Percentiles rank a stretch among this genome's conserved stretches.
These are phyloP conservation scores for Rhipidura dahli DNA, from an alignment of 2,113 vertebrate species.

Conservation along the genomic window DNA sequence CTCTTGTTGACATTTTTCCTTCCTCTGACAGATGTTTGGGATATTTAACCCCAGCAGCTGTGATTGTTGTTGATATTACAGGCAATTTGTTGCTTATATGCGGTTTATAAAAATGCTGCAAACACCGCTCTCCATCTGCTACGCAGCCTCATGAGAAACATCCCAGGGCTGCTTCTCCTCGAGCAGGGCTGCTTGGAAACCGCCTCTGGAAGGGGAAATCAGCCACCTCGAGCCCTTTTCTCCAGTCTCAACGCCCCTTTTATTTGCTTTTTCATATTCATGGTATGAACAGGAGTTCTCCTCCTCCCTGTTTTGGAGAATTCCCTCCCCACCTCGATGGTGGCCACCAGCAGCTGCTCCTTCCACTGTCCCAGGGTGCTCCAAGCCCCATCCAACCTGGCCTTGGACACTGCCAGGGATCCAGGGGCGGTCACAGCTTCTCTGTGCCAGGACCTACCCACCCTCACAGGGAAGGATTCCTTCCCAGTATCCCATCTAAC, in stretches of 20 bases:
- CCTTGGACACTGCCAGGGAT: background rate
- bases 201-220: background rate
- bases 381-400: background rate
- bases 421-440: background rate
- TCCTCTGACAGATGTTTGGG: constrained; percentile 23
- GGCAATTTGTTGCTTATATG: constrained; percentile 32
- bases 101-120: background rate
- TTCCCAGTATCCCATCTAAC: rapidly evolving
- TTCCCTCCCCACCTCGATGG: background rate
- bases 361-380: rapidly evolving
- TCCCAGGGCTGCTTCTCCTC: background rate
- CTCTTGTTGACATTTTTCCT: constrained; percentile 10
- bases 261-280: background rate
- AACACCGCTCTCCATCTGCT: constrained; percentile 26
- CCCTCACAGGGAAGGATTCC: rapidly evolving
- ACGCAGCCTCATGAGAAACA: background rate
- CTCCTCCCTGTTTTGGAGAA: background rate
- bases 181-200: background rate
- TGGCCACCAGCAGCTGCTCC: background rate
- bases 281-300: background rate
- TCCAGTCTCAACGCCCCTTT: background rate
- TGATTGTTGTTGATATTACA: constrained; percentile 29
- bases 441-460: background rate
- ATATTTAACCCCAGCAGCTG: constrained; percentile 12
- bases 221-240: background rate